A percentile compares a stretch with the other conserved stretches of the same genome.
These are phyloP conservation scores for Carcharodon carcharias DNA, from an alignment of 2,797 vertebrate genomes.

Conservation along the genomic window DNA sequence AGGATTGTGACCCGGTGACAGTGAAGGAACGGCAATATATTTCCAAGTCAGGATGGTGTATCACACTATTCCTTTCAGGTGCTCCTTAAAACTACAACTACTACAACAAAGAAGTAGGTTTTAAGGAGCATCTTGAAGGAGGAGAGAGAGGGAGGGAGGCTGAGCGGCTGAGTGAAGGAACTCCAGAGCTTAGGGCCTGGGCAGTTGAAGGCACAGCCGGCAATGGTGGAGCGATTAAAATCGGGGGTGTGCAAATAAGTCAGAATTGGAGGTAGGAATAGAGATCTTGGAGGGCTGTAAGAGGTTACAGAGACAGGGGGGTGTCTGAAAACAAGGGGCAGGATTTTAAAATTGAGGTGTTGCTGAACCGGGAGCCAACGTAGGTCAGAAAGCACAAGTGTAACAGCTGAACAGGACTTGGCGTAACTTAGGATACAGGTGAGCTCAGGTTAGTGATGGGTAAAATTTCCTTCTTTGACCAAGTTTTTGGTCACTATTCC, in stretches of 20 bases:
- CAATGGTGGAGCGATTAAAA: background rate
- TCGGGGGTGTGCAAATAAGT: no score
- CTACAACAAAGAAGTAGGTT: background rate
- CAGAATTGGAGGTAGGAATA: background rate
- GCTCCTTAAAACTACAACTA: no score
- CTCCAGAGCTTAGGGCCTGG: background rate
- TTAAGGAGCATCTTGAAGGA: background rate
- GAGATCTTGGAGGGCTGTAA: background rate
- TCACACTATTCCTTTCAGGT: no score
- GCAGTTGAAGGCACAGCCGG: background rate
- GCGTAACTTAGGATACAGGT: background rate
- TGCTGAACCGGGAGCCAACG: background rate
- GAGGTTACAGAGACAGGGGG: no score
- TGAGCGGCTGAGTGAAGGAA: background rate
- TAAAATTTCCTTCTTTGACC: background rate
- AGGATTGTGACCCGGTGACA: no score
- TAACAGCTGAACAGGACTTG: background rate
- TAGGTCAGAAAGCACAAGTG: background rate
- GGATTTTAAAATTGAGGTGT: background rate
- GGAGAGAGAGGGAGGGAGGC: background rate
- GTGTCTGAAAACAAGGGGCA: no score
- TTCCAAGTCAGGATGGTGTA: no score
- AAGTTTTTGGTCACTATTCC: background rate
- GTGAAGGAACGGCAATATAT: no score
- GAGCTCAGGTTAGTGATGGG: background rate